These are phyloP conservation scores for Cotesia glomerata DNA, from an alignment of 1,140 invertebrate genomes.

Conservation along the genomic window DNA sequence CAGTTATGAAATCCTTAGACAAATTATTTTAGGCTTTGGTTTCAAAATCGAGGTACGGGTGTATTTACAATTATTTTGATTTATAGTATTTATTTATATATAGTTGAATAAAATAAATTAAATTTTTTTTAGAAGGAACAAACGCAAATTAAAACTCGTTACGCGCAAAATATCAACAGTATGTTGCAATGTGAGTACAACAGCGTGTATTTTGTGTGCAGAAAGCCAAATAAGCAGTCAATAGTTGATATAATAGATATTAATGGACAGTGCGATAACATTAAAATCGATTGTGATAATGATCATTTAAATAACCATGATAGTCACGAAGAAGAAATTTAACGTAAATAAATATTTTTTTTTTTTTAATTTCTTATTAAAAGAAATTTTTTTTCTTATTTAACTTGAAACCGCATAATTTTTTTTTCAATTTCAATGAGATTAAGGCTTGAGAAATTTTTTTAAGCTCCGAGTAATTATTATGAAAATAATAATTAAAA, in stretches of 20 bases:
- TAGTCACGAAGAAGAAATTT: too few species aligned
- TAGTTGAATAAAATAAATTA: slow-evolving; percentile 12
- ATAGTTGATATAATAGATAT: slow-evolving; percentile 40
- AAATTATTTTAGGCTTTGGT: slow-evolving; percentile 84
- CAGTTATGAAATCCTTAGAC: slow-evolving; percentile 82
- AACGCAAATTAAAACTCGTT: slow-evolving; percentile 80
- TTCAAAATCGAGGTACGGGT: slow-evolving; percentile 80
- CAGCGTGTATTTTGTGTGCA: slow-evolving; percentile 88
- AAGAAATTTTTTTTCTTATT: too few species aligned
- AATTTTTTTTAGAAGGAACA: slow-evolving; percentile 72
- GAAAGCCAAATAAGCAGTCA: slow-evolving; percentile 67
- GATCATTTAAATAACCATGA: neutral
- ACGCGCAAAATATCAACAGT: slow-evolving; percentile 90
- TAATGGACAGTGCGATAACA: slow-evolving; percentile 49
- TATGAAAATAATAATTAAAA: too few species aligned
- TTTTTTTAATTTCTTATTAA: too few species aligned
- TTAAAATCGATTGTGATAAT: neutral
- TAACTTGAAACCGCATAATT: too few species aligned
- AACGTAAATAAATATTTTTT: too few species aligned
- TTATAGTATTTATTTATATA: neutral
- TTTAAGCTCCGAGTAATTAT: too few species aligned
- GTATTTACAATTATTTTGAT: slow-evolving; percentile 6
- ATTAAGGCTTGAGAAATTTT: too few species aligned
- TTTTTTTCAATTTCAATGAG: too few species aligned
- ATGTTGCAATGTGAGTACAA: slow-evolving; percentile 92